phyloP scores from a whole-genome alignment of 2,888 invertebrate genomes.

The Allygus modestus region DNA sequence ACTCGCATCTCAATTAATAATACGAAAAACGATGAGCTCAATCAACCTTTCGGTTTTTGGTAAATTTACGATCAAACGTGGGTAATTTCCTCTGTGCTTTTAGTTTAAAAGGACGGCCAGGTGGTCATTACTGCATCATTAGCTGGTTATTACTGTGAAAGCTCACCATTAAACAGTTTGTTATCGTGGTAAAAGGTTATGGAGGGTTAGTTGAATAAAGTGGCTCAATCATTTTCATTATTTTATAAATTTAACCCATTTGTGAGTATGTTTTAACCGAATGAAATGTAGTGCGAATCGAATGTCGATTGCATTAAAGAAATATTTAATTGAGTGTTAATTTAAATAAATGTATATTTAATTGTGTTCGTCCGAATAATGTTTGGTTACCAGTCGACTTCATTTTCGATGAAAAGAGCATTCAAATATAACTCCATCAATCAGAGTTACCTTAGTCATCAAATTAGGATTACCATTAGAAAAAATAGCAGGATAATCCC shows the following conservation, averaged over 20 bases:
- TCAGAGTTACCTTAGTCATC: no score
- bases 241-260: not conserved
- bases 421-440: no score
- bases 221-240: conserved; percentile 15
- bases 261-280: not conserved
- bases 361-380: not conserved
- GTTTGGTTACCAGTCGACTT: no score
- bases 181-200: conserved; percentile 40
- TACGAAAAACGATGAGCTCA: not conserved
- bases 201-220: conserved; percentile 25
- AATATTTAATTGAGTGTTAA: not conserved
- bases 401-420: no score
- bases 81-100: conserved; percentile 24
- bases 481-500: no score
- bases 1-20: not conserved
- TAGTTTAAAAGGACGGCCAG: conserved; percentile 17
- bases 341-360: not conserved
- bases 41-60: conserved; percentile 15
- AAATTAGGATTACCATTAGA: no score
- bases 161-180: conserved; percentile 41
- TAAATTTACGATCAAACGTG: conserved; percentile 20
- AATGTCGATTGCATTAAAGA: not conserved
- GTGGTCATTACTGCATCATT: conserved; percentile 26
- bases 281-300: not conserved
- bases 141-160: conserved; percentile 34